Conservation (phyloP, 1,140 invertebrate genomes). For the Microvelia longipes region DNA sequence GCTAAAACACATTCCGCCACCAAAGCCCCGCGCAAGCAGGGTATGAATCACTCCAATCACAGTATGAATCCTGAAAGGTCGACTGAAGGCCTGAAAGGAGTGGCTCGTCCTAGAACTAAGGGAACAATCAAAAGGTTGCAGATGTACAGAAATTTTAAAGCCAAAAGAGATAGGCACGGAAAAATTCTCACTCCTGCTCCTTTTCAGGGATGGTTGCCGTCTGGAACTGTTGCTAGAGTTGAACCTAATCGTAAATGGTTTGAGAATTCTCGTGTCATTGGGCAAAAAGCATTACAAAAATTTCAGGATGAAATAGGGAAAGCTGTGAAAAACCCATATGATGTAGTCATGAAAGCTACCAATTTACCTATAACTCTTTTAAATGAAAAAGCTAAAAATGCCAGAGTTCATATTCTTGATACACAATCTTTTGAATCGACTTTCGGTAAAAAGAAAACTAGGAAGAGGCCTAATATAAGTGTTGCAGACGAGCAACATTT, state of each 20-base stretch:
- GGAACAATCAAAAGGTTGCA: conserved; percentile 88
- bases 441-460: conserved; percentile 84
- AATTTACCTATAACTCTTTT: conserved; percentile 85
- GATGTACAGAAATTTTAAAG: conserved; percentile 95
- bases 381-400: conserved; percentile 81
- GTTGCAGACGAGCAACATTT: conserved; percentile 55
- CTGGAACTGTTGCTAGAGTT: conserved; percentile 81
- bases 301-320: conserved; percentile 93
- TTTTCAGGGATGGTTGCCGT: conserved; percentile 76
- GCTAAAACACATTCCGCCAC: conserved; percentile 48
- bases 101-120: conserved; percentile 69
- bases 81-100: conserved; percentile 61
- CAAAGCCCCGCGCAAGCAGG: conserved; percentile 55
- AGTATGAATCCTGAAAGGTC: conserved; percentile 78
- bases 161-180: conserved; percentile 76
- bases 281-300: conserved; percentile 85
- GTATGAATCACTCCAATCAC: conserved; percentile 61
- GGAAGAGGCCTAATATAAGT: conserved; percentile 78
- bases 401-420: conserved; percentile 84
- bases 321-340: conserved; percentile 88
- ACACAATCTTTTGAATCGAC: conserved; percentile 86
- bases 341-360: conserved; percentile 93
- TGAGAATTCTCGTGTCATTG: conserved; percentile 80
- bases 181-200: conserved; percentile 80
- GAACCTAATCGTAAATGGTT: conserved; percentile 99